Evolutionary conservation across 2,113 vertebrate genomes (phyloP).

Genomic region (Dasyornis broadbenti): DNA sequence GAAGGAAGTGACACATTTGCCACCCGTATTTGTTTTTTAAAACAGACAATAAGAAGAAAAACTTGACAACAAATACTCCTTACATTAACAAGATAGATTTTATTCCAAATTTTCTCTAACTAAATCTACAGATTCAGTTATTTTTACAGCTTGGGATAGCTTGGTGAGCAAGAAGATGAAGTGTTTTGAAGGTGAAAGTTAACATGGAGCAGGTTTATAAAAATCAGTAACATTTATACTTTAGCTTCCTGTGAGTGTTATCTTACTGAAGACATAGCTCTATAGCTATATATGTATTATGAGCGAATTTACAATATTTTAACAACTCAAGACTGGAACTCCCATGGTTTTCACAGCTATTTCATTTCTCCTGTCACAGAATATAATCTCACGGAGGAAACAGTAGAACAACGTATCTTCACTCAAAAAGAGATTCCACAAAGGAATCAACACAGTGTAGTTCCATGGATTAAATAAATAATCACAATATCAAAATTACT

Average conservation of each 20-base stretch:
- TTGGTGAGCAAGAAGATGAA: background rate
- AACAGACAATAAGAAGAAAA: background rate
- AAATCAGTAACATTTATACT: background rate
- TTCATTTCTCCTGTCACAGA: background rate
- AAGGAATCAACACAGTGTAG: background rate
- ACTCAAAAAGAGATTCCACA: background rate
- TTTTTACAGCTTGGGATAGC: background rate
- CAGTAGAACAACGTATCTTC: background rate
- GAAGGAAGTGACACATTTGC: fast-evolving
- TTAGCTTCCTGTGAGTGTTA: background rate
- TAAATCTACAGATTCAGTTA: background rate
- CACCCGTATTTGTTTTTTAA: background rate
- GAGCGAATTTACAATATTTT: background rate
- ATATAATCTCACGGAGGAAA: background rate
- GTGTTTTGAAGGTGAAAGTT: background rate
- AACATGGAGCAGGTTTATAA: background rate
- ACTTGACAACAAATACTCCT: background rate
- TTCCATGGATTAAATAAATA: background rate
- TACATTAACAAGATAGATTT: background rate
- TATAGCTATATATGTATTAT: background rate
- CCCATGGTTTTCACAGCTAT: background rate
- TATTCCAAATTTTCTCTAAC: background rate
- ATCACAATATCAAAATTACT: background rate
- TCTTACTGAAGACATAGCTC: background rate
- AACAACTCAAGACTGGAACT: background rate